Percentiles rank a stretch among this genome's conserved stretches.
Evolutionary conservation across 2,797 vertebrate species (phyloP).

Genomic region (Eidolon dupreanum): DNA sequence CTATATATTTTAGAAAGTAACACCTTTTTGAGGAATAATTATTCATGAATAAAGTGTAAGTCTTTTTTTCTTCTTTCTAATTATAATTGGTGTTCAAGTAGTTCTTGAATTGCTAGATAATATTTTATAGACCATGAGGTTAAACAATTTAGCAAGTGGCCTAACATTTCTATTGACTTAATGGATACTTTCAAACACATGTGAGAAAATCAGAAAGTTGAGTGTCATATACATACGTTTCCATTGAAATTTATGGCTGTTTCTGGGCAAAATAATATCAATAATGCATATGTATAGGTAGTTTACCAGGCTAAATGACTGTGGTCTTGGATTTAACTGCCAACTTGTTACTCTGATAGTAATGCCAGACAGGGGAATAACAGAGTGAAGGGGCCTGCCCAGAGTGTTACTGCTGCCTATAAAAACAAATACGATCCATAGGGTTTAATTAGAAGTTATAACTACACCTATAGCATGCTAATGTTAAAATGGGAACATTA

Average conservation of each 20-base stretch:
- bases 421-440: conserved; percentile 43
- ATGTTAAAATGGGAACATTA: neutral
- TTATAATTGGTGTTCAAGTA: neutral
- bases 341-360: conserved; percentile 25
- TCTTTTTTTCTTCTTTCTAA: neutral
- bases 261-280: neutral
- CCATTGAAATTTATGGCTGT: neutral
- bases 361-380: conserved; percentile 23
- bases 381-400: neutral
- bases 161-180: neutral
- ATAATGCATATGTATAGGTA: neutral
- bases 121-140: conserved; percentile 9
- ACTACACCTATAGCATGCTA: neutral
- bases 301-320: conserved; percentile 34
- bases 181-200: neutral
- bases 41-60: neutral
- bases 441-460: conserved; percentile 46
- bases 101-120: neutral
- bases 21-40: conserved; percentile 17
- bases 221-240: neutral
- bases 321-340: conserved; percentile 52
- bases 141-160: neutral
- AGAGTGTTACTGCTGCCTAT: neutral
- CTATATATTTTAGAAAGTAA: neutral
- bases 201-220: neutral